phyloP scores from a whole-genome alignment of 2,888 invertebrate genomes.

The Papilio gigon region DNA sequence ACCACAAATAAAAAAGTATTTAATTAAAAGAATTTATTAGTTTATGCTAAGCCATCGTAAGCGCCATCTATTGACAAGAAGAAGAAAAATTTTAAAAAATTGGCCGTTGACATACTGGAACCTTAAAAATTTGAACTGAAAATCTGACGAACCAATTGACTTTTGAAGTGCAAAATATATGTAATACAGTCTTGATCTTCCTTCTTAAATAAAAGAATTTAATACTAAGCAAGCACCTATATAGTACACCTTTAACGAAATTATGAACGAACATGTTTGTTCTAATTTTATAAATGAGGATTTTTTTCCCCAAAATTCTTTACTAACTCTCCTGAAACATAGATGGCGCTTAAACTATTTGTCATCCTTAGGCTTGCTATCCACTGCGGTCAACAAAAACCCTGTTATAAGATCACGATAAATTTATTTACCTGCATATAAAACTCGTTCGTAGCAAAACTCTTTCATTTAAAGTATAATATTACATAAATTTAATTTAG shows the following conservation, averaged over 20 bases:
- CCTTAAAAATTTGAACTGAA: background rate
- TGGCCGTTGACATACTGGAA: background rate
- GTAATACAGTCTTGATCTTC: background rate
- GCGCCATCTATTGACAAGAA: conserved; percentile 6
- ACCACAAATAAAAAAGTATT: too few relatives aligned
- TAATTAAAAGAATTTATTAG: too few relatives aligned
- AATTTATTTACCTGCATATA: background rate
- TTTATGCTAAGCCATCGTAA: too few relatives aligned
- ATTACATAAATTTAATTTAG: background rate
- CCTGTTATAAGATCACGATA: background rate
- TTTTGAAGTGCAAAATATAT: background rate
- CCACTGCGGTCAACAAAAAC: background rate
- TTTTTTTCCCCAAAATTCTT: background rate
- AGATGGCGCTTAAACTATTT: conserved; percentile 37
- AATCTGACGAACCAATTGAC: too few relatives aligned
- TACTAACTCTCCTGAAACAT: background rate
- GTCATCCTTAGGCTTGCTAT: background rate
- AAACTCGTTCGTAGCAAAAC: background rate
- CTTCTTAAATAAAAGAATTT: background rate
- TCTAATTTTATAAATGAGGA: background rate
- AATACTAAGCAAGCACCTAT: too few relatives aligned
- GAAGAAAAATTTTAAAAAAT: background rate
- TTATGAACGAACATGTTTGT: background rate
- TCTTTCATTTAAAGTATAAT: background rate
- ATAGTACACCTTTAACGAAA: background rate